These are phyloP conservation scores for Spialia ferax DNA, from an alignment of 2,888 invertebrate species.

Conservation along the genomic window DNA sequence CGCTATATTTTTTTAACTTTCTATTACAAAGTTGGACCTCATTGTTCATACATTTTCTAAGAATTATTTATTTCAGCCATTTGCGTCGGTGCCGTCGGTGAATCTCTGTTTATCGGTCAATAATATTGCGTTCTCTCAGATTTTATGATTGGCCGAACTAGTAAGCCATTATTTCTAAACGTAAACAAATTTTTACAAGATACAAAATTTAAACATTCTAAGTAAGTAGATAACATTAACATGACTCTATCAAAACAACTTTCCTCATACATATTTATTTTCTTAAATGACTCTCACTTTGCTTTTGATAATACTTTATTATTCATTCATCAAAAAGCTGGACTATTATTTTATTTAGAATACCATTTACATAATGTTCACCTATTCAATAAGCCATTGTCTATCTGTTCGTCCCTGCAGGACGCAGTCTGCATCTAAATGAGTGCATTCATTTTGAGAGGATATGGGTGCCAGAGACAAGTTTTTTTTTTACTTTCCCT, in stretches of 20 bases:
- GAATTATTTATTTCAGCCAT: too few species aligned
- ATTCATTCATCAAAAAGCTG: conserved; percentile 21
- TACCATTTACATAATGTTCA: conserved; percentile 32
- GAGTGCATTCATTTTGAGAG: conserved; percentile 54
- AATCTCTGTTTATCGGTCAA: too few species aligned
- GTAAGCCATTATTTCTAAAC: too few species aligned
- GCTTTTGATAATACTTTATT: conserved; percentile 10
- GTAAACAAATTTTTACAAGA: too few species aligned
- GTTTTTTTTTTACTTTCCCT: conserved; percentile 39
- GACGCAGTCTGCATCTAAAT: conserved; percentile 58
- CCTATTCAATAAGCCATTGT: conserved; percentile 40
- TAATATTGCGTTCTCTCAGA: too few species aligned
- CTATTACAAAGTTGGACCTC: too few species aligned
- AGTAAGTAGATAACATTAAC: not conserved
- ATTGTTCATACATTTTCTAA: too few species aligned
- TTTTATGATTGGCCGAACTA: too few species aligned
- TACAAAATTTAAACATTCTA: too few species aligned
- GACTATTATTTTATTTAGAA: conserved; percentile 25
- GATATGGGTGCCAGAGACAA: conserved; percentile 18
- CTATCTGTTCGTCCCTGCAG: conserved; percentile 35
- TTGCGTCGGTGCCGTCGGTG: too few species aligned
- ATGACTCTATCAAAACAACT: not conserved
- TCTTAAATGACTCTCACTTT: conserved; percentile 4
- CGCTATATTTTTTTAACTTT: too few species aligned
- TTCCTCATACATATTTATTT: conserved; percentile 14